Percentiles rank a stretch among this genome's conserved stretches.
These are phyloP conservation scores for Drosophila helvetica DNA, from an alignment of 2,888 invertebrate species.

Conservation along the genomic window DNA sequence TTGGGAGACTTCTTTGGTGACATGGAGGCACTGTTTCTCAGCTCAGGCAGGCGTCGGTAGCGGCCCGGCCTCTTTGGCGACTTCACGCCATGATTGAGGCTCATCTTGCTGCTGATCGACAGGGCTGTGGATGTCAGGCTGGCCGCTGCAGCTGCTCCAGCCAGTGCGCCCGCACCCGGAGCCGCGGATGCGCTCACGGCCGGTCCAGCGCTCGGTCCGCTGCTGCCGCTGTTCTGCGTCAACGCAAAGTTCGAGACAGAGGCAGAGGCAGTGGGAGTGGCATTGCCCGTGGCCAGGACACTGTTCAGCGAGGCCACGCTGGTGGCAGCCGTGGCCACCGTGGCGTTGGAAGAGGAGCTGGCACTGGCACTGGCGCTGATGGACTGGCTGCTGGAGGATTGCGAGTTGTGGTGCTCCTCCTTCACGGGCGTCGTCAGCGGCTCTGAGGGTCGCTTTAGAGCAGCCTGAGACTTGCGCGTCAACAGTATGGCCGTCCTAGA, in stretches of 20 bases:
- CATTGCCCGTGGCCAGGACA: constrained; percentile 50
- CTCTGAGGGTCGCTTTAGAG: constrained; percentile 83
- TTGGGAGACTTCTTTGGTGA: constrained; percentile 82
- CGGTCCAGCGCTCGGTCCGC: constrained; percentile 32
- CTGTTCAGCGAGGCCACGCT: constrained; percentile 54
- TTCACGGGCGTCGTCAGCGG: constrained; percentile 77
- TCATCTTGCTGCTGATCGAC: constrained; percentile 70
- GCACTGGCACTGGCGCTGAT: constrained; percentile 58
- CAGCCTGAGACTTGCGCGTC: constrained; percentile 89
- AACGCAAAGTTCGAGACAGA: constrained; percentile 49
- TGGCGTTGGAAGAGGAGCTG: constrained; percentile 52
- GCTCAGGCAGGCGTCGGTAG: constrained; percentile 80
- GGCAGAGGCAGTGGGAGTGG: constrained; percentile 26
- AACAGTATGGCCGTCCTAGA: constrained; percentile 90
- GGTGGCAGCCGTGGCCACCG: constrained; percentile 65
- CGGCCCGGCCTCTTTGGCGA: constrained; percentile 81
- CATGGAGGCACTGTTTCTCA: constrained; percentile 76
- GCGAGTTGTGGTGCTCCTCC: constrained; percentile 78
- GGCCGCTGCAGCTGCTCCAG: constrained; percentile 58
- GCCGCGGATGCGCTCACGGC: constrained; percentile 42
- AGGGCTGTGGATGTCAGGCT: constrained; percentile 63
- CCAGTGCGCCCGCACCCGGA: constrained; percentile 19
- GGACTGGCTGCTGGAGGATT: constrained; percentile 69
- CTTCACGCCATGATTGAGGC: constrained; percentile 68
- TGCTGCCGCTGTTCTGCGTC: constrained; percentile 61